A percentile compares a stretch with the other conserved stretches of the same genome.
Evolutionary conservation across 1,140 invertebrate genomes (phyloP).

Genomic region (Papilio dardanus): DNA sequence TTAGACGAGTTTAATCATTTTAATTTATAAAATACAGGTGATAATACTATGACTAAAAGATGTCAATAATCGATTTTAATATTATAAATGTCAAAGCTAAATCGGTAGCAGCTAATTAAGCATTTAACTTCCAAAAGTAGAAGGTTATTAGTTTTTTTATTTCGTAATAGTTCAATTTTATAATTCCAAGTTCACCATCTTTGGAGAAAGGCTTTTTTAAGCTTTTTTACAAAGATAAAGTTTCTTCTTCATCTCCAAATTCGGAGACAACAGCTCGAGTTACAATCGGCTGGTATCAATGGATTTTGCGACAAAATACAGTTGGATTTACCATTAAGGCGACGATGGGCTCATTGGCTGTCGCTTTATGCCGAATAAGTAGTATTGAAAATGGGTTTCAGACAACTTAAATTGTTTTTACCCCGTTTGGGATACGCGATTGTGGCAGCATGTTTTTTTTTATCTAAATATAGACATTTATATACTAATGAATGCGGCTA

Average conservation of each 20-base stretch:
- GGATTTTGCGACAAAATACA: neutral
- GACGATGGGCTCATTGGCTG: neutral
- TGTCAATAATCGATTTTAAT: neutral
- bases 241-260: neutral
- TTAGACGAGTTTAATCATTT: neutral
- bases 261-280: neutral
- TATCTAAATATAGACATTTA: too few species aligned
- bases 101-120: neutral
- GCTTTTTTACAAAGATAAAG: neutral
- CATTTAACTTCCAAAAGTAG: too few species aligned
- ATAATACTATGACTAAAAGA: neutral
- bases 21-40: neutral
- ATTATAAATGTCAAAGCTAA: neutral
- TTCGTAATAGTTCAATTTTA: neutral
- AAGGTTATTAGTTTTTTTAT: neutral
- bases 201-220: neutral
- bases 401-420: neutral
- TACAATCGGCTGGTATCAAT: neutral
- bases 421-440: neutral
- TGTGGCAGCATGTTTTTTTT: neutral
- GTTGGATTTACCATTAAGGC: constrained; percentile 2
- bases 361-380: constrained; percentile 6
- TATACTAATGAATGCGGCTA: too few species aligned
- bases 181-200: neutral
- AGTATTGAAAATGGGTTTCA: neutral